phyloP scores from a whole-genome alignment of 2,888 invertebrate genomes.

The Leptopilina myrica region DNA sequence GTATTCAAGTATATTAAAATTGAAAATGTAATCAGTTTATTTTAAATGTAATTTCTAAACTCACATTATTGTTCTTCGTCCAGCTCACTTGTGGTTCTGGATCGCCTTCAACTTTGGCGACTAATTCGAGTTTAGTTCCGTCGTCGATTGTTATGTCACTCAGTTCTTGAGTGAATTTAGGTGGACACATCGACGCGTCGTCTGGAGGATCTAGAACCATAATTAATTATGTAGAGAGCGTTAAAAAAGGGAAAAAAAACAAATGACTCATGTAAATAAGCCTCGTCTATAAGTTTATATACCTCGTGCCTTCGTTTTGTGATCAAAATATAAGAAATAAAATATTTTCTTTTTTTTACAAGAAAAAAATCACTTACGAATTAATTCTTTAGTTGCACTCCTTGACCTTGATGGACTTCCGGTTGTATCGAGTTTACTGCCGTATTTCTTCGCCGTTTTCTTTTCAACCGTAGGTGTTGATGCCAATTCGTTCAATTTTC shows the following conservation, averaged over 20 bases:
- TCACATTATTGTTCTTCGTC: constrained; percentile 90
- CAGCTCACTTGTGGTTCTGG: constrained; percentile 95
- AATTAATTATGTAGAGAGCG: neutral
- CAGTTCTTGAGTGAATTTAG: constrained; percentile 89
- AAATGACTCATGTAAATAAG: neutral
- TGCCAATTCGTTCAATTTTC: constrained; percentile 19
- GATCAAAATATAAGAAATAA: constrained; percentile 10
- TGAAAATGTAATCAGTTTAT: constrained; percentile 3
- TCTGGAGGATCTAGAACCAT: constrained; percentile 86
- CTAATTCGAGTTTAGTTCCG: constrained; percentile 90
- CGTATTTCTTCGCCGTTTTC: constrained; percentile 82
- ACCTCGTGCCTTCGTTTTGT: constrained; percentile 8
- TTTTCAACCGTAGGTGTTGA: constrained; percentile 73
- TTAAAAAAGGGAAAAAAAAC: no score
- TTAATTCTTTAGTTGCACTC: constrained; percentile 92
- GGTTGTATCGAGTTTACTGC: constrained; percentile 83
- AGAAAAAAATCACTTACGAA: constrained; percentile 79
- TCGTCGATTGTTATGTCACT: constrained; percentile 88
- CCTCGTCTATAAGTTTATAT: neutral
- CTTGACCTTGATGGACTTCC: constrained; percentile 92
- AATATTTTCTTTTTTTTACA: neutral
- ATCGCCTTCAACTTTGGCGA: constrained; percentile 91
- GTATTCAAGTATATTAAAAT: neutral
- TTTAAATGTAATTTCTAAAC: constrained; percentile 47
- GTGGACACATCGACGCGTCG: constrained; percentile 91